Base-by-base conservation (phyloP, 92 coral and sea anemone genomes). In the Zoanthus solanderi region DNA sequence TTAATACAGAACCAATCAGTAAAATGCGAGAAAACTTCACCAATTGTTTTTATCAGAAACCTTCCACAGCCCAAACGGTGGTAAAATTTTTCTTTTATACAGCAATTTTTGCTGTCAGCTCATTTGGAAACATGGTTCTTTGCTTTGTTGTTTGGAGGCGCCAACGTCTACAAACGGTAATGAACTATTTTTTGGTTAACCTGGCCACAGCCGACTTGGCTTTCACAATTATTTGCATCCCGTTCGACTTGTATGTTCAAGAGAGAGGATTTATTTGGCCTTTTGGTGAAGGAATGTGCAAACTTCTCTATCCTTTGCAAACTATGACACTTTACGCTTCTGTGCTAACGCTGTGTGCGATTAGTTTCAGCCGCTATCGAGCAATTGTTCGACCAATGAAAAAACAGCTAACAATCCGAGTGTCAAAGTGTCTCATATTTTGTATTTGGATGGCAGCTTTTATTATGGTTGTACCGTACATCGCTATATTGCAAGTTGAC, bases 381-480 rank as follows among this genome's bases (percentile, higher is more conserved):
- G 98, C 98, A 1, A 88, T 94, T 23, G 98, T 94, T 17, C 91
- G 91, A 61, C 98, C 98, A 0, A 87, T 94, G 90, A 93, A 91
- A 56, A 48, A 56, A 37, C 95, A 94, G 79, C 87, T 94, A 15
- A 92, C 88, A 0, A 91, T 94, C 4, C 80, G 87, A 18, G 90
- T 87, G 2, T 84, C 95, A 42, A 94, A 92, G 56, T 71, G 84
- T 44, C 67, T 85, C 17, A 93, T 94, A 47, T 42, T 85, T n/a
- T 12, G 61, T 31, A 91, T 94, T 46, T 94, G 98, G 98, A 37
- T 87, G 7, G 67, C 88, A 3, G 90, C 98, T 0, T 74, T 92
- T 31, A 47, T 92, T 52, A 90, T 93, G 23, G 91, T 94, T 14
- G 15, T 93, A 31, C 98, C 98, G 0, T 94, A 94, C 76, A 83